Evolutionary conservation across 2,797 vertebrate genomes (phyloP).

Genomic region (Mycteria americana): DNA sequence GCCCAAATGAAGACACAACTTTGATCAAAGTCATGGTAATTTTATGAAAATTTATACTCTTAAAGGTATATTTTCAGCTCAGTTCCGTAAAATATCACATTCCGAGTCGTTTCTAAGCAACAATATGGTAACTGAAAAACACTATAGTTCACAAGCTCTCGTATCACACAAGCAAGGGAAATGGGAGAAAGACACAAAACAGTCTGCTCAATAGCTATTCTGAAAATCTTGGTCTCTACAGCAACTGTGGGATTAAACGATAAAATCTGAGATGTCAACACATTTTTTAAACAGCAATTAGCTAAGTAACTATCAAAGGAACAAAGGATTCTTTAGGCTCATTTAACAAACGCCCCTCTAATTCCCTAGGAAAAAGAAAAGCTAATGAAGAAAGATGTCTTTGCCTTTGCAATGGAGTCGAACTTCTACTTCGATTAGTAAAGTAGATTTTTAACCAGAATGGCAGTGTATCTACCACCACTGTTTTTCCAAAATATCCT

Average conservation of each 20-base stretch:
- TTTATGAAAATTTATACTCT: background rate
- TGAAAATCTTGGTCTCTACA: slow-evolving; percentile 54
- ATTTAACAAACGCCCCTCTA: slow-evolving; percentile 52
- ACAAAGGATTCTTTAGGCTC: slow-evolving; percentile 59
- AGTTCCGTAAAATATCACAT: slow-evolving; percentile 24
- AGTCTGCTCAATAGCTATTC: slow-evolving; percentile 56
- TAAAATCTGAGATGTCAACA: slow-evolving; percentile 68
- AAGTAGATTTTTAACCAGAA: slow-evolving; percentile 11
- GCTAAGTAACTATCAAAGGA: slow-evolving; percentile 64
- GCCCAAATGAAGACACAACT: background rate
- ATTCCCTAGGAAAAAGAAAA: slow-evolving; percentile 48
- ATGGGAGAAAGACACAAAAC: slow-evolving; percentile 23
- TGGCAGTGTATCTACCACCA: background rate
- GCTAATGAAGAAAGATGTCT: slow-evolving; percentile 59
- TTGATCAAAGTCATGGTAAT: slow-evolving; percentile 8
- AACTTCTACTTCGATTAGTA: background rate
- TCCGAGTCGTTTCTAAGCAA: slow-evolving; percentile 56
- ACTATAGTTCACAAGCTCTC: slow-evolving; percentile 54
- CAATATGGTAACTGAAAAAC: slow-evolving; percentile 45
- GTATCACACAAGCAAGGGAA: slow-evolving; percentile 36
- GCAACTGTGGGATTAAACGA: slow-evolving; percentile 59
- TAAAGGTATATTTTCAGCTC: slow-evolving; percentile 40
- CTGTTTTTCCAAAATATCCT: background rate
- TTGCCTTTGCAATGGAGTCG: background rate
- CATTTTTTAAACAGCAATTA: slow-evolving; percentile 69